A percentile compares a stretch with the other conserved stretches of the same genome.
These are phyloP conservation scores for Zoroaster sp. DNA, from an alignment of 53 echinoderm and acorn worm species.

Conservation along the genomic window DNA sequence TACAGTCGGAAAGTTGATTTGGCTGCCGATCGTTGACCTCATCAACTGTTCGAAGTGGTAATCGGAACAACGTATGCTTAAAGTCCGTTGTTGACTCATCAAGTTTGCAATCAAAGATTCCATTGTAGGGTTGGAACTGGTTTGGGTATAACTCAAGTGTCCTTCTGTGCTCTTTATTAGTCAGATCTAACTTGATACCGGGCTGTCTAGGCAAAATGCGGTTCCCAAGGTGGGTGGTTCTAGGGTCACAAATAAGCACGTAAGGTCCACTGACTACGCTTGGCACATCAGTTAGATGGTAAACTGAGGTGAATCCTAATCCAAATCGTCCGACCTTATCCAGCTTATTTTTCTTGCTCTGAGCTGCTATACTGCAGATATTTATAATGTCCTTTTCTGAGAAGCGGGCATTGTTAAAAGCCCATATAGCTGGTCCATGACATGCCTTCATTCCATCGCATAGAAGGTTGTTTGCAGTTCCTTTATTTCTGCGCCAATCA, in stretches of 20 bases:
- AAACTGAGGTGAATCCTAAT: slow-evolving; percentile 90
- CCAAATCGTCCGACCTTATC: slow-evolving; percentile 95
- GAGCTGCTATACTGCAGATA: slow-evolving; percentile 76
- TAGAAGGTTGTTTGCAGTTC: slow-evolving; percentile 33
- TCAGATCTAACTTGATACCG: slow-evolving; percentile 76
- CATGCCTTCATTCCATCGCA: slow-evolving; percentile 71
- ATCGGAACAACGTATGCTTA: slow-evolving; percentile 73
- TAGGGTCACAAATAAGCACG: slow-evolving; percentile 86
- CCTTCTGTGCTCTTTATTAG: slow-evolving; percentile 8
- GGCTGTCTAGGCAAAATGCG: slow-evolving; percentile 51
- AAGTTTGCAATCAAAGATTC: slow-evolving; percentile 79
- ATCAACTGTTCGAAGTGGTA: slow-evolving; percentile 71
- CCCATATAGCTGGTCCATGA: slow-evolving; percentile 92
- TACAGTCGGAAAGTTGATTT: slow-evolving; percentile 28
- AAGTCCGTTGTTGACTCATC: background rate
- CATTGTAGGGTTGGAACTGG: slow-evolving; percentile 81
- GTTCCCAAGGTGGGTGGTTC: slow-evolving; percentile 65
- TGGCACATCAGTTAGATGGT: slow-evolving; percentile 91
- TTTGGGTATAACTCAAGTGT: slow-evolving; percentile 65
- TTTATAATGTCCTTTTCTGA: slow-evolving; percentile 75
- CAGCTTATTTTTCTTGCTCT: slow-evolving; percentile 64
- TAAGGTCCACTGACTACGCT: slow-evolving; percentile 75
- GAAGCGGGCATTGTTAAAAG: slow-evolving; percentile 83
- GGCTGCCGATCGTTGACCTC: slow-evolving; percentile 5
- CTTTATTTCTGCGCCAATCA: slow-evolving; percentile 71